Evolutionary conservation across 2,113 vertebrate species (phyloP).

Genomic region (Plecturocebus donacophilus): DNA sequence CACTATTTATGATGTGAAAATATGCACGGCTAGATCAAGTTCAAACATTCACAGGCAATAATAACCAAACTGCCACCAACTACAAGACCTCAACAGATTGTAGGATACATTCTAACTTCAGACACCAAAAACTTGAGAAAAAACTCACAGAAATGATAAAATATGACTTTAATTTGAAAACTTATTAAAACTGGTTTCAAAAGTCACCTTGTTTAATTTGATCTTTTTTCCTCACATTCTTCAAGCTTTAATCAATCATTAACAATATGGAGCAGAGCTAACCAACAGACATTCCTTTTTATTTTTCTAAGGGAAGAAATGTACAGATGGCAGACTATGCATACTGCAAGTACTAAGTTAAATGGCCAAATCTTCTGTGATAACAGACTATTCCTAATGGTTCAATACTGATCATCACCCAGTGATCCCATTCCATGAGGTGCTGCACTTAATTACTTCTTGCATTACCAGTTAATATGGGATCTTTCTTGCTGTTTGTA

Average conservation of each 20-base stretch:
- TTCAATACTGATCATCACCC: neutral
- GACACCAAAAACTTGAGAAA: neutral
- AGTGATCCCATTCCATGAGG: neutral
- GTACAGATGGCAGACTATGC: neutral
- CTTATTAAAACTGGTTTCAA: neutral
- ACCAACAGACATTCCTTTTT: neutral
- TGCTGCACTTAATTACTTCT: neutral
- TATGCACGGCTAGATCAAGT: neutral
- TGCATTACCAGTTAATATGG: neutral
- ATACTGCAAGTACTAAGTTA: neutral
- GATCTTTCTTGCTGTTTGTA: neutral
- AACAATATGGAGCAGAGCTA: neutral
- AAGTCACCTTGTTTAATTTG: neutral
- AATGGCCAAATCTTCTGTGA: neutral
- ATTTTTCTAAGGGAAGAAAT: neutral
- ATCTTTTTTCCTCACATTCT: neutral
- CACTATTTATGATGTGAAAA: neutral
- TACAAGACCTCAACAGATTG: neutral
- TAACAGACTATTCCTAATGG: neutral
- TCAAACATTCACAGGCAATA: neutral
- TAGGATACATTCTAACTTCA: neutral
- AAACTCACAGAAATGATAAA: neutral
- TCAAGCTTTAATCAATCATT: neutral
- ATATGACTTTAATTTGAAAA: neutral
- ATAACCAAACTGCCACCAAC: neutral